A percentile compares a stretch with the other conserved stretches of the same genome.
phyloP scores from a whole-genome alignment of 2,113 vertebrate species.

The Thamnophis sirtalis region DNA sequence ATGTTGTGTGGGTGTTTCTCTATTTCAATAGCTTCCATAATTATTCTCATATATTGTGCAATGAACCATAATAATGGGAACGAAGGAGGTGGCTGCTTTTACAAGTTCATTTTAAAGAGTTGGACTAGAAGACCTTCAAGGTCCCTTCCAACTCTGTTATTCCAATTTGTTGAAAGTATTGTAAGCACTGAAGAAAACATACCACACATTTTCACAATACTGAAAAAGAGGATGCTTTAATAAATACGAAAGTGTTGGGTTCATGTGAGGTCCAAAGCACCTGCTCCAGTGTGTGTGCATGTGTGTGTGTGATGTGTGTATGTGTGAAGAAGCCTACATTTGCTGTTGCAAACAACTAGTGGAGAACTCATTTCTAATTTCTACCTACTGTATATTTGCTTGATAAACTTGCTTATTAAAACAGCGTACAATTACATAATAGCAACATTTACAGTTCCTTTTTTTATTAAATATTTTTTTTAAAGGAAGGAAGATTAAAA shows the following conservation, averaged over 20 bases:
- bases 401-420: conserved; percentile 31
- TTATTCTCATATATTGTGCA: too few relatives aligned
- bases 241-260: not conserved
- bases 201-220: not conserved
- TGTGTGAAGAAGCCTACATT: not conserved
- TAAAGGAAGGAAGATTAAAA: not conserved
- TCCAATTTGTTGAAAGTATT: not conserved
- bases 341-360: not conserved
- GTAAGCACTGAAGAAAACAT: not conserved
- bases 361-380: not conserved
- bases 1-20: too few relatives aligned
- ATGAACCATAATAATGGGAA: too few relatives aligned
- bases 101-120: not conserved
- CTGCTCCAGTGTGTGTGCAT: not conserved
- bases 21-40: too few relatives aligned
- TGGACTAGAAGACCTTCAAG: too few relatives aligned
- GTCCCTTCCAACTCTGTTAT: too few relatives aligned
- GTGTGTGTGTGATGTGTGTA: not conserved
- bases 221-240: not conserved
- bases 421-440: conserved; percentile 43
- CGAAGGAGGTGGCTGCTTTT: not conserved
- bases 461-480: not conserved
- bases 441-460: conserved; percentile 49
- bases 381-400: conserved; percentile 14
- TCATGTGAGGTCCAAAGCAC: not conserved